Percentiles rank a stretch among this genome's conserved stretches.
Evolutionary conservation across 2,113 vertebrate species (phyloP).

Genomic region (Noturus placidus): DNA sequence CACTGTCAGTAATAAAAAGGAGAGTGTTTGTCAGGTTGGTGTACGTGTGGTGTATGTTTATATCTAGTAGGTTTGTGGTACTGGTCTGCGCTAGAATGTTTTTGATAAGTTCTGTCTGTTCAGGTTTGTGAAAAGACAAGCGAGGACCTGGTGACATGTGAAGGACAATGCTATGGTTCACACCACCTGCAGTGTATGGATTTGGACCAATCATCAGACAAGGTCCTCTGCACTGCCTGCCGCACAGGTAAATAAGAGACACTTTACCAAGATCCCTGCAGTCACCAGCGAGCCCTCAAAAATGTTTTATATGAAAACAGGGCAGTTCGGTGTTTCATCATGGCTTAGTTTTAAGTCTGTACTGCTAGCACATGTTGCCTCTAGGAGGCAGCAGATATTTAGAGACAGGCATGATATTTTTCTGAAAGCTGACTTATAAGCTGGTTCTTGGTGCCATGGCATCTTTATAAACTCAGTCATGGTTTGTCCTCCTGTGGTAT

Average conservation of each 20-base stretch:
- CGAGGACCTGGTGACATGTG: conserved; percentile 83
- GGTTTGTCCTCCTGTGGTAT: no score
- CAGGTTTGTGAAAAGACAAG: conserved; percentile 90
- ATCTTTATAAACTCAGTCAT: no score
- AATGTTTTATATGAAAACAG: neutral
- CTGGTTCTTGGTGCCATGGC: no score
- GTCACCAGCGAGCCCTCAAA: neutral
- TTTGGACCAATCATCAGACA: conserved; percentile 76
- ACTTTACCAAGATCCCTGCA: no score
- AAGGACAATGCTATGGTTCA: conserved; percentile 88
- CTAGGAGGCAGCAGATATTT: no score
- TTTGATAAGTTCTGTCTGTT: neutral
- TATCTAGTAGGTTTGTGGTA: neutral
- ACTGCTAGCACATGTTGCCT: neutral
- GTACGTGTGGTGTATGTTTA: neutral
- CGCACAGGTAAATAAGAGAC: conserved; percentile 78
- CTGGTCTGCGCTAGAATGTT: neutral
- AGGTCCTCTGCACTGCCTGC: conserved; percentile 86
- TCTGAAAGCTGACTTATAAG: no score
- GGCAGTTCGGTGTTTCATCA: neutral
- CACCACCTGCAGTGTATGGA: conserved; percentile 89
- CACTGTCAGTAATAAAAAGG: conserved; percentile 78
- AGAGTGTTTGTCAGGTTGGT: conserved; percentile 89
- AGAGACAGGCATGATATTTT: no score
- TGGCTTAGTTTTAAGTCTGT: neutral